Conservation (phyloP, 2,113 vertebrate species). For the Notothenia rossii region DNA sequence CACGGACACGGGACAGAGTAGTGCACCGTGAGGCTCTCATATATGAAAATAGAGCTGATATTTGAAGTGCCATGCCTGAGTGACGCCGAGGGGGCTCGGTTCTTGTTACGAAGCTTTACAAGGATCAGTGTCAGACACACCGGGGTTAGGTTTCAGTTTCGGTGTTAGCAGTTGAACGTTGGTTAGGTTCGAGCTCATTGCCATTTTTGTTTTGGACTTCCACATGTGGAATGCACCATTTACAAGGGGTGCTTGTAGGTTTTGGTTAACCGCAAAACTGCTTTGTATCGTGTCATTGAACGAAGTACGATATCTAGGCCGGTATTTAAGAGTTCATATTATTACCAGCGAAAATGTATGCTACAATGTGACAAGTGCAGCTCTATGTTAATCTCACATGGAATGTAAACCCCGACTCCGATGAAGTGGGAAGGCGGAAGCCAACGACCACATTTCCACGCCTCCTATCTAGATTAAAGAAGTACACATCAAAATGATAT, state of each 20-base stretch:
- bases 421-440: constrained; percentile 4
- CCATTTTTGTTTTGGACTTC: constrained; percentile 72
- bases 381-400: background rate
- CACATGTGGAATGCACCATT: constrained; percentile 65
- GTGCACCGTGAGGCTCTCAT: constrained; percentile 28
- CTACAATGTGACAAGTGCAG: no score
- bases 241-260: constrained; percentile 2
- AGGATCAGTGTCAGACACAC: background rate
- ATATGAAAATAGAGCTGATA: constrained; percentile 58
- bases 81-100: background rate
- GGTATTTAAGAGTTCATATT: fast-evolving
- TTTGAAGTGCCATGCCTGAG: constrained; percentile 73
- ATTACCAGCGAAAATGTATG: fast-evolving
- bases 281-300: background rate
- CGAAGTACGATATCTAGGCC: fast-evolving
- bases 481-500: no score
- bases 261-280: background rate
- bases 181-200: constrained; percentile 66
- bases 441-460: background rate
- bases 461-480: background rate
- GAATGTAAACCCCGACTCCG: background rate
- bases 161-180: no score
- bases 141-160: constrained; percentile 51
- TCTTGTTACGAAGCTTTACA: background rate
- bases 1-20: constrained; percentile 29